These are phyloP conservation scores for Gallinago undulata DNA, from an alignment of 2,113 vertebrate species.

Conservation along the genomic window DNA sequence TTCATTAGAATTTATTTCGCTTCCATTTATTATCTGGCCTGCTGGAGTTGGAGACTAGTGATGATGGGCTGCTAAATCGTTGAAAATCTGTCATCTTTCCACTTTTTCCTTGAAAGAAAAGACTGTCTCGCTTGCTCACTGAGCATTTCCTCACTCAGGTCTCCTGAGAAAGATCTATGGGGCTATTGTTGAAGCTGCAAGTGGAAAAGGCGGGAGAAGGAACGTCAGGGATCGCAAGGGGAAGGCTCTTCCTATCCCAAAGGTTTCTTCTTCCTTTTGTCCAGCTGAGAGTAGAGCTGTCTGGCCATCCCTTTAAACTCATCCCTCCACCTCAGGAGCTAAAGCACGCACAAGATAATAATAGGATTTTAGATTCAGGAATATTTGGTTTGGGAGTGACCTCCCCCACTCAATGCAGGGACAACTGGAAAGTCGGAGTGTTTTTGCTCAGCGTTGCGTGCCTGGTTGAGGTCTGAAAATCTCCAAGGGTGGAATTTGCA, in stretches of 20 bases:
- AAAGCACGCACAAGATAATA: background rate
- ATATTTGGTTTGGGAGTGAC: background rate
- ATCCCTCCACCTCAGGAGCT: background rate
- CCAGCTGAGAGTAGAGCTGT: background rate
- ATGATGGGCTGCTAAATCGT: background rate
- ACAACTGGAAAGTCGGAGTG: background rate
- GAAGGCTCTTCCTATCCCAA: background rate
- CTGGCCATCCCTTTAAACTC: background rate
- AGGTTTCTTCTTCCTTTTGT: background rate
- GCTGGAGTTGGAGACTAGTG: background rate
- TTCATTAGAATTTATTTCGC: background rate
- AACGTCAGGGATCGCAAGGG: background rate
- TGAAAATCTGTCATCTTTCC: background rate
- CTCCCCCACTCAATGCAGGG: rapidly evolving
- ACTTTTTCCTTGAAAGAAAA: background rate
- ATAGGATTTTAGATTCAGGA: background rate
- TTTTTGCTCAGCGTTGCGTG: background rate
- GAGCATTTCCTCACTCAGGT: background rate
- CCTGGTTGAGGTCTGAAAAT: background rate
- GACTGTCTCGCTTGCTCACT: background rate
- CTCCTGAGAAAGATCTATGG: background rate
- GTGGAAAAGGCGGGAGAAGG: background rate
- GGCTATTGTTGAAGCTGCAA: background rate
- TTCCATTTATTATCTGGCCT: background rate
- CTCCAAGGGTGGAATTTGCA: background rate